Percentiles rank a stretch among this genome's conserved stretches.
These are phyloP conservation scores for Upupa epops DNA, from an alignment of 2,113 vertebrate genomes.

Conservation along the genomic window DNA sequence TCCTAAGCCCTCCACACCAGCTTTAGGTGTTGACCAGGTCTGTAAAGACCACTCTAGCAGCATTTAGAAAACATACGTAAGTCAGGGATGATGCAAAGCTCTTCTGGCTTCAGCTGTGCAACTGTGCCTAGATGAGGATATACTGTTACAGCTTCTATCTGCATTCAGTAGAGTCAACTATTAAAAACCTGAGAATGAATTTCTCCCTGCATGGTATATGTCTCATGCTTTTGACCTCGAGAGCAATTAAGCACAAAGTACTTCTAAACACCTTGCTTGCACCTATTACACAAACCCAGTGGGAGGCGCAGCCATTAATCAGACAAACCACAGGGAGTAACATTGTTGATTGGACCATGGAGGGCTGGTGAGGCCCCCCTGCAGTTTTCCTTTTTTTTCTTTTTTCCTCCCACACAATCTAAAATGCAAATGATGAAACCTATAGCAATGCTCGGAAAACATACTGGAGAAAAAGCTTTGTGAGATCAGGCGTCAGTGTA, in stretches of 20 bases:
- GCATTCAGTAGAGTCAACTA: slow-evolving; percentile 14
- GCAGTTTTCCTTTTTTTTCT: neutral
- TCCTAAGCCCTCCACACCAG: neutral
- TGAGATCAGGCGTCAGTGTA: neutral
- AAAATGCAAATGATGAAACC: slow-evolving; percentile 64
- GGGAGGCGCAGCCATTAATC: slow-evolving; percentile 67
- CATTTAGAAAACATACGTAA: neutral
- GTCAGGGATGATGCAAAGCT: neutral
- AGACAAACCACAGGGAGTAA: slow-evolving; percentile 68
- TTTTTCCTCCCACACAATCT: slow-evolving; percentile 48
- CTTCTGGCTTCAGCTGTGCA: neutral
- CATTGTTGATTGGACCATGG: slow-evolving; percentile 67
- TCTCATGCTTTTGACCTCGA: slow-evolving; percentile 56
- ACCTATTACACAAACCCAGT: slow-evolving; percentile 68
- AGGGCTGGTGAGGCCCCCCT: slow-evolving; percentile 45
- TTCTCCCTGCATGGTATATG: slow-evolving; percentile 16
- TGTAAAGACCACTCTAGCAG: neutral
- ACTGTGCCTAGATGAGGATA: neutral
- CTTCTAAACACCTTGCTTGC: slow-evolving; percentile 66
- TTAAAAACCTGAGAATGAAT: slow-evolving; percentile 49
- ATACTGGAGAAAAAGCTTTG: neutral
- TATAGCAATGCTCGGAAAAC: slow-evolving; percentile 33
- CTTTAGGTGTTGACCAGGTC: neutral
- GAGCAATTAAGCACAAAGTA: slow-evolving; percentile 64
- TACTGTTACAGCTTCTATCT: slow-evolving; percentile 4